Conservation (phyloP, 2,797 vertebrate species). For the Crocodylus rhombifer region DNA sequence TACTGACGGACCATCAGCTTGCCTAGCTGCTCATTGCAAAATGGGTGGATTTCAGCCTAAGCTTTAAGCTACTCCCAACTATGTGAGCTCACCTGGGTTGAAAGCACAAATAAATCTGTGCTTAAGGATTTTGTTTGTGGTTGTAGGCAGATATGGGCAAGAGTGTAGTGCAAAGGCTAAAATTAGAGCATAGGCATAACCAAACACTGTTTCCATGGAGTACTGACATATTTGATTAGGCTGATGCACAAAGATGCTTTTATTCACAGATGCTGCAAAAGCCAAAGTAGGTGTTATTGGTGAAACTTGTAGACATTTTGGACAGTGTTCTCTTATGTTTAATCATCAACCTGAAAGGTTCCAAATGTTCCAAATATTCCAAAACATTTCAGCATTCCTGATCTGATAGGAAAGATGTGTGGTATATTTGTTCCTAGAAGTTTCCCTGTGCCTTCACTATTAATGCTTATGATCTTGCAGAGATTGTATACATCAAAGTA, state of each 20-base stretch:
- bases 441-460: background rate
- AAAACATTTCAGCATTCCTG: background rate
- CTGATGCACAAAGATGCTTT: background rate
- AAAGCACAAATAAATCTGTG: no score
- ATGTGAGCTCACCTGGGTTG: no score
- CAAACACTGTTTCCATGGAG: background rate
- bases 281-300: background rate
- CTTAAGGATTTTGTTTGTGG: no score
- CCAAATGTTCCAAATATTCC: background rate
- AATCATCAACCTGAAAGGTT: background rate
- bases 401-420: no score
- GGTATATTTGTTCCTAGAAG: background rate
- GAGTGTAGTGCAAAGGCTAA: no score
- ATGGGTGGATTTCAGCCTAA: no score
- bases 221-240: background rate
- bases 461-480: background rate
- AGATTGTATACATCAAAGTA: fast-evolving
- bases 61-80: no score
- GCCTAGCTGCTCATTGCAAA: no score
- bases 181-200: no score
- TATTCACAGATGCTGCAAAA: background rate
- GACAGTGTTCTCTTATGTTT: background rate
- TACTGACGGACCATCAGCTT: no score
- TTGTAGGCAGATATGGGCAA: no score
- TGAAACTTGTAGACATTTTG: background rate